Conservation (phyloP, 2,888 invertebrate genomes). For the Chrysotoxum bicinctum region DNA sequence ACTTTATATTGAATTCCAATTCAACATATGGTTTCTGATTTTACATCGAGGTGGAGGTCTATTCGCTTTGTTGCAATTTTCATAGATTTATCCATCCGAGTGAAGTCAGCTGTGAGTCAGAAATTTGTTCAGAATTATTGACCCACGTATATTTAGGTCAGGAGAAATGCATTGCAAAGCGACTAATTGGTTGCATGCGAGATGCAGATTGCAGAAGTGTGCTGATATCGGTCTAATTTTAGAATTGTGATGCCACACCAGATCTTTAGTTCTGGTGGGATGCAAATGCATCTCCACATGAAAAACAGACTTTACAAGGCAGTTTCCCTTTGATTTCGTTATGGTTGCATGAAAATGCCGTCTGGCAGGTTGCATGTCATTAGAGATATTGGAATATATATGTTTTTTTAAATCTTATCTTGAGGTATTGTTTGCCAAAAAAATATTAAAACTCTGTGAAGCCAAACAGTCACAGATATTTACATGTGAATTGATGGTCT, state of each 20-base stretch:
- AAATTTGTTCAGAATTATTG: constrained; percentile 22
- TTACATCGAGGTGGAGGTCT: too few relatives aligned
- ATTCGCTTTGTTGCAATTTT: background rate
- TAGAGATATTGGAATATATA: constrained; percentile 22
- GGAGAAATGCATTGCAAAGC: constrained; percentile 39
- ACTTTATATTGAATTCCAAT: background rate
- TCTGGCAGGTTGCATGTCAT: constrained; percentile 13
- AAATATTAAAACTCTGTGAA: constrained; percentile 22
- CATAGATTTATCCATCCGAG: background rate
- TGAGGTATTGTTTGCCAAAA: constrained; percentile 53
- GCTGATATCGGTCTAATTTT: constrained; percentile 47
- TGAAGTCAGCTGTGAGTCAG: background rate
- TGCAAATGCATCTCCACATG: background rate
- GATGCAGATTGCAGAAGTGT: constrained; percentile 28
- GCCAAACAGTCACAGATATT: background rate
- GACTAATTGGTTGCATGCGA: constrained; percentile 59
- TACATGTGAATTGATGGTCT: constrained; percentile 40
- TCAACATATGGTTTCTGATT: background rate
- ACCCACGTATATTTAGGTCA: constrained; percentile 54
- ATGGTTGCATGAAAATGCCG: constrained; percentile 4
- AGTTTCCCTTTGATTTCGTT: background rate
- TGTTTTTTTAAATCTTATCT: constrained; percentile 4
- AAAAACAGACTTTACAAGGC: background rate
- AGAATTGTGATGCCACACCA: constrained; percentile 53
- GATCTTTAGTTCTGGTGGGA: constrained; percentile 5